Evolutionary conservation across 2,888 invertebrate genomes (phyloP), one percentile per base, ranked within the genome.

Genomic region (Allolobophora icterica): DNA sequence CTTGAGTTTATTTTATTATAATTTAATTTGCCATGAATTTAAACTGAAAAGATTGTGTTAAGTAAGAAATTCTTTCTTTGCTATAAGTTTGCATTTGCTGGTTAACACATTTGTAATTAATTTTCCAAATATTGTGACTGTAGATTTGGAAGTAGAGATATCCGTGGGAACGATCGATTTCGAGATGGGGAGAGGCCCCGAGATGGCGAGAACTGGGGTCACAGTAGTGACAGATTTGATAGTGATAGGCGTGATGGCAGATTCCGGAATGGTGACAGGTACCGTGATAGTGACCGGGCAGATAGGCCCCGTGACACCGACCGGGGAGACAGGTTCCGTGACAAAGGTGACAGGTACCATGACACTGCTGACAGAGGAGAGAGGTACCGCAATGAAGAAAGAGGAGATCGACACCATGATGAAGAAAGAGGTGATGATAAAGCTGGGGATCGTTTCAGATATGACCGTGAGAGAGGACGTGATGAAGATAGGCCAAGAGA

Each of bases 211-310:
- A 71, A 71, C 71, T 71, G 71, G 71, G 71, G 71, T 71, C 71
- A n/a, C 30, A 71, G n/a, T n/a, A 58, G 89, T 24, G 91, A 84
- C 52, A 90, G 91, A n/a, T 52, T 35, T 52, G 91, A 92, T 52
- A 91, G 92, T 19, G 92, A 92, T 87, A 87, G 91, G 35, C 91
- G 92, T 52, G 93, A 91, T 52, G 58, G 89, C 45, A 90, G 42
- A 40, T 89, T 89, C 38, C n/a, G 83, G n/a, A 35, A 58, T 33
- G 90, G 45, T 45, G 58, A 40, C 45, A 40, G 87, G n/a, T 34
- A 21, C 4, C n/a, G 91, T 38, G 90, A 40, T 40, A 34, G 91
- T 24, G 90, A 83, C 21, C 17, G 89, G 89, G 45, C 24, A 5
- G 42, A 89, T n/a, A 89, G 89, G 38, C 11, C 3, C 4, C 89